Conservation (phyloP, 1,140 invertebrate species). For the Olivierus martensii region DNA sequence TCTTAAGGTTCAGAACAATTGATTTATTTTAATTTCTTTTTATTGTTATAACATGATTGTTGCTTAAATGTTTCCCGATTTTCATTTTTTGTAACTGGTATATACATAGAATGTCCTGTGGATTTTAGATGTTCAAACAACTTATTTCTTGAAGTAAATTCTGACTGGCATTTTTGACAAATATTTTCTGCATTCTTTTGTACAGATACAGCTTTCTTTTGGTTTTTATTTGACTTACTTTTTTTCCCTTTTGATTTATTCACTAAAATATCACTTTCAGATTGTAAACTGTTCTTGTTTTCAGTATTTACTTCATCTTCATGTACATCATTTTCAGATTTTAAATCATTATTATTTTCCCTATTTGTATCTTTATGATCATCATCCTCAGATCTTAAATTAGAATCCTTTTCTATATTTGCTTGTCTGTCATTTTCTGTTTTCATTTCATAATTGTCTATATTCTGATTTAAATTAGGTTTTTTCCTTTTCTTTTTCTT, state of each 20-base stretch:
- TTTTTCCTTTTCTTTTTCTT: background rate
- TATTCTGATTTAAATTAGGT: background rate
- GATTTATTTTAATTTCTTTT: no score
- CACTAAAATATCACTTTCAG: no score
- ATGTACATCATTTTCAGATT: background rate
- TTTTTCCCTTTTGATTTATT: no score
- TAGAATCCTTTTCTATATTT: background rate
- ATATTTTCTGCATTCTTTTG: no score
- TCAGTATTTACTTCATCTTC: background rate
- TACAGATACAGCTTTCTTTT: no score
- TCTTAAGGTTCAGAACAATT: no score
- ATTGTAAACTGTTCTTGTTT: no score
- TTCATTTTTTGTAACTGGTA: background rate
- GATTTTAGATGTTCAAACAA: conserved; percentile 10
- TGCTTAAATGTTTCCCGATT: no score
- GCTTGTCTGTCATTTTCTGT: background rate
- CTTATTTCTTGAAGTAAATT: conserved; percentile 11
- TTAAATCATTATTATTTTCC: background rate
- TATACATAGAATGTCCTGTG: conserved; percentile 6
- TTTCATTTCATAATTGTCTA: conserved; percentile 1
- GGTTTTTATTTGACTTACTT: no score
- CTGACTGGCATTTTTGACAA: conserved; percentile 7
- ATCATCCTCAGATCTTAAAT: background rate
- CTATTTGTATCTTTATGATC: background rate
- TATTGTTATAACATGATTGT: no score